A percentile compares a stretch with the other conserved stretches of the same genome.
phyloP scores from a whole-genome alignment of 2,113 vertebrate genomes.

The Okapia johnstoni region DNA sequence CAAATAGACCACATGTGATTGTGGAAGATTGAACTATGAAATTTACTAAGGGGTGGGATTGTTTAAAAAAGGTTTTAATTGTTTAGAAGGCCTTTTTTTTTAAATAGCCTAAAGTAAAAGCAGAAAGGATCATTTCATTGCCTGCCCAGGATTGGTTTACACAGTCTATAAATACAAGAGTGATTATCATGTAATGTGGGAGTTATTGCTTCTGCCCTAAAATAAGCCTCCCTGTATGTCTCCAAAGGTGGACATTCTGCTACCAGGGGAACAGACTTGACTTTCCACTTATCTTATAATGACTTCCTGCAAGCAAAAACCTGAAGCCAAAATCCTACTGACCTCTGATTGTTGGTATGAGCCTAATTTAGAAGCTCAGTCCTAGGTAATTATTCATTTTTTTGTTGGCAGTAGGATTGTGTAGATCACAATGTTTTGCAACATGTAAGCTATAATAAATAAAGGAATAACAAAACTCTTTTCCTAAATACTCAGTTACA shows the following conservation, averaged over 20 bases:
- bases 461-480: slow-evolving; percentile 38
- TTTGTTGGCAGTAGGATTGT: slow-evolving; percentile 28
- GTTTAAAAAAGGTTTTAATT: neutral
- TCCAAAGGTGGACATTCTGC: slow-evolving; percentile 19
- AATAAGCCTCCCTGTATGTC: neutral
- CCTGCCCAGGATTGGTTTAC: neutral
- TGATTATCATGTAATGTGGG: neutral
- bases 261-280: slow-evolving; percentile 45
- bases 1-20: neutral
- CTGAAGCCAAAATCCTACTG: slow-evolving; percentile 22
- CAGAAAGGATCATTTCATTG: neutral
- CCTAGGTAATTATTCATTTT: slow-evolving; percentile 50
- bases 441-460: slow-evolving; percentile 46
- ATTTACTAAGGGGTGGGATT: neutral
- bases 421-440: slow-evolving; percentile 9
- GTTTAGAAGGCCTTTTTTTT: neutral
- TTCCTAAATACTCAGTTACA: neutral
- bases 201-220: neutral
- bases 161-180: neutral
- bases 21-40: neutral
- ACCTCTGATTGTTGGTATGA: slow-evolving; percentile 42
- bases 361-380: slow-evolving; percentile 42
- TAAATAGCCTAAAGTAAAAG: slow-evolving; percentile 11
- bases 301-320: slow-evolving; percentile 51
- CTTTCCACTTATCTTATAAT: slow-evolving; percentile 61